Evolutionary conservation across 2,888 invertebrate species (phyloP), one percentile per base, ranked within the genome.

Genomic region (Fissipunctia ypsillon): DNA sequence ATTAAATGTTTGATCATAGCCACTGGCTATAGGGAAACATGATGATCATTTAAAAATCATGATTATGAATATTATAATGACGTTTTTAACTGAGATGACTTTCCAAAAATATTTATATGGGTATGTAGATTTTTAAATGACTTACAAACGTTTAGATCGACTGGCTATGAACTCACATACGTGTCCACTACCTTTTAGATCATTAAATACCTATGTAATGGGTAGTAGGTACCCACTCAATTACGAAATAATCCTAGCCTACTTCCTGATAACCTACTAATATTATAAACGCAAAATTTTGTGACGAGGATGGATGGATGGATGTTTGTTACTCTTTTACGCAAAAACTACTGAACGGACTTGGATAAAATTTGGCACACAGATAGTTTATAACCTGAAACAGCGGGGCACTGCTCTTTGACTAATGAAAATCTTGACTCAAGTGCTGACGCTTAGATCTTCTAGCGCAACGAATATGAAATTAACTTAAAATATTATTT

Each of bases 11-110:
- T 67, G 50, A 78, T 52, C 38, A 67, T 67, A 54, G 56, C 76
- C 81, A 76, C 61, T 54, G 41, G 61, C 45, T 50, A n/a, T 50
- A 50, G 43, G 22, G 48, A 35, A 81, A 67, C 25, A 31, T 19
- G 50, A 35, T 19, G 48, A 41, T 64, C 59, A 59, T 78, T 78
- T 76, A 68, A 68, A 78, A 81, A 81, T 41, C 76, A 59, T 81
- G 76, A 81, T 52, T 41, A 52, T 75, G 61, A 57, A 75, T 81
- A 56, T 57, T 74, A 38, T 63, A 78, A 81, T 52, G 50, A 81
- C 12, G 65, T 38, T 65, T 63, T 63, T 65, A 81, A 69, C 54
- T 31, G 10, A 57, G 76, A 75, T 78, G 78, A 78, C 76, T 81
- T 63, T 63, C 22, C 38, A 75, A 64, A 78, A 73, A 45, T 76